Evolutionary conservation across 2,888 invertebrate species (phyloP).

Genomic region (Ichneumon xanthorius): DNA sequence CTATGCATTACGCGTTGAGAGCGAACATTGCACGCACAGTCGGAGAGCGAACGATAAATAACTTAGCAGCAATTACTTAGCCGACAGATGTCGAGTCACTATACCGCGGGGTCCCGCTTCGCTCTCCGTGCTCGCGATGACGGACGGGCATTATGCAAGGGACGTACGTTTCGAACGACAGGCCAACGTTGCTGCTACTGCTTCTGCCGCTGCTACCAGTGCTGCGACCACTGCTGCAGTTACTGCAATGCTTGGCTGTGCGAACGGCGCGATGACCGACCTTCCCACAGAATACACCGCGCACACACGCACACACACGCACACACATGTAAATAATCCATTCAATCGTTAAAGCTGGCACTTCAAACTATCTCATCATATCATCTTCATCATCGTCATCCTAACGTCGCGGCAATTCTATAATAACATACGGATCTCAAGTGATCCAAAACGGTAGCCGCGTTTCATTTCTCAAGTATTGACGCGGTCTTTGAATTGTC

Average conservation of each 20-base stretch:
- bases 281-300: constrained; percentile 37
- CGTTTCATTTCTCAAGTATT: not conserved
- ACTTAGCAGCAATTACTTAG: constrained; percentile 76
- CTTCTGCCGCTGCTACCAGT: not conserved
- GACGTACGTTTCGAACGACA: constrained; percentile 59
- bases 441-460: constrained; percentile 12
- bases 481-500: not conserved
- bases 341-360: constrained; percentile 50
- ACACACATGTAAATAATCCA: constrained; percentile 48
- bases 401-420: constrained; percentile 26
- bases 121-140: constrained; percentile 53
- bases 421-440: not conserved
- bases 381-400: constrained; percentile 41
- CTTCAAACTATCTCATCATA: constrained; percentile 53
- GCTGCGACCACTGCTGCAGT: not conserved
- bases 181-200: constrained; percentile 34
- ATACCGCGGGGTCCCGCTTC: constrained; percentile 27
- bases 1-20: constrained; percentile 39
- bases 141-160: constrained; percentile 68
- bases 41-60: constrained; percentile 71
- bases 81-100: constrained; percentile 69
- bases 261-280: constrained; percentile 54
- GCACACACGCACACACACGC: not conserved
- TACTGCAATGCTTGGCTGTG: constrained; percentile 17
- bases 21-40: constrained; percentile 56